Evolutionary conservation across 2,888 invertebrate genomes (phyloP), one percentile per base, ranked within the genome.

Genomic region (Saturnia japonica): DNA sequence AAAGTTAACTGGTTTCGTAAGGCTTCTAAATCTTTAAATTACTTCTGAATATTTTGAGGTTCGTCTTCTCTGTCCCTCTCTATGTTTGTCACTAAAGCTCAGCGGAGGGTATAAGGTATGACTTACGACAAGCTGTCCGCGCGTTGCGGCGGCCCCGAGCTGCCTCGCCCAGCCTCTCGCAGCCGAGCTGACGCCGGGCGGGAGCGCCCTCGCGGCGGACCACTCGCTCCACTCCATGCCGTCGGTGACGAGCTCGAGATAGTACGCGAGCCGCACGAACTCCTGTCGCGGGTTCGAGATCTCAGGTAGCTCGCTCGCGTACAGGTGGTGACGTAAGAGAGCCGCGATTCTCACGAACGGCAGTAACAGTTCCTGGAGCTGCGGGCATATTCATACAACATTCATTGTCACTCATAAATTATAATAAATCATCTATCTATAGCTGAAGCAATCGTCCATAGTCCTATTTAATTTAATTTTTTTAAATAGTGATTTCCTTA

Each of bases 341-440:
- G 98, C 96, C 3, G 98, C 97, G 68, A 98, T 95, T 67, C 98
- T 95, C 75, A 99, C 90, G 89, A 97, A 98, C 25, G 98, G 98
- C 74, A 98, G 91, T 82, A 97, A 96, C 72, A 97, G 91, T 75
- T 96, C 95, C 88, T 98, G 97, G 71, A 98, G 94, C 95, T 97
- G 90, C 1, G n/a, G n/a, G n/a, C n/a, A n/a, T n/a, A n/a, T 34
- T 0, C 22, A 12, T 0, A 57, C 25, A 57, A 11, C 22, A 57
- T 8, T 7, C 19, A n/a, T n/a, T 51, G n/a, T n/a, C 7, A 7
- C 3, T n/a, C n/a, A 51, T 6, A 34, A 34, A 34, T 4, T 4
- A 34, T 6, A 34, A 34, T 34, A 4, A 34, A 34, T 4, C 34
- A 34, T 34, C 34, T n/a, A n/a, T n/a, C 34, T 34, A 34, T 34